Percentiles rank a stretch among this genome's conserved stretches.
Evolutionary conservation across 30 jellyfish, hydroid and myxozoan genomes (phyloP).

Genomic region (Aurelia aurita): DNA sequence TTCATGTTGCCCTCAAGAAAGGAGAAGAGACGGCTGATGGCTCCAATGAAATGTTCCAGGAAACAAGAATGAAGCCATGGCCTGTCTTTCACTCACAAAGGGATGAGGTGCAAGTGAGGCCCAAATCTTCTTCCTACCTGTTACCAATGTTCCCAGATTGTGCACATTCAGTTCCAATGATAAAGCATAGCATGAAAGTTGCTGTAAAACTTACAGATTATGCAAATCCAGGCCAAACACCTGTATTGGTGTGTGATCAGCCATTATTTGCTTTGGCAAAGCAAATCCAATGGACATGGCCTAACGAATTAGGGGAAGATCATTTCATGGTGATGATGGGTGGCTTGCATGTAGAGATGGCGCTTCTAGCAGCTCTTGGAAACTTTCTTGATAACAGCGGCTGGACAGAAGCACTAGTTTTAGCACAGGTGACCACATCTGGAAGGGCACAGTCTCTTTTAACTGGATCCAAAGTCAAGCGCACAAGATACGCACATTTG

Average conservation of each 20-base stretch:
- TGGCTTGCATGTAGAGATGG: constrained; percentile 36
- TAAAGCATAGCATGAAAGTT: constrained; percentile 10
- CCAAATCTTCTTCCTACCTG: constrained; percentile 14
- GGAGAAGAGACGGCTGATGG: constrained; percentile 3
- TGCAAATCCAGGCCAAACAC: constrained; percentile 49
- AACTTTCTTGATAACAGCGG: constrained; percentile 12
- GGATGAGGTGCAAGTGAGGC: constrained; percentile 15
- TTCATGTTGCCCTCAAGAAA: constrained; percentile 23
- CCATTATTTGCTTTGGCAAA: constrained; percentile 49
- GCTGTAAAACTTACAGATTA: constrained; percentile 11
- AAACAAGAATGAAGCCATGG: constrained; percentile 30
- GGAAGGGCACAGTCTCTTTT: constrained; percentile 64
- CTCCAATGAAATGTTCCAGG: constrained; percentile 11
- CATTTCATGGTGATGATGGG: constrained; percentile 25
- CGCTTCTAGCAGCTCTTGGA: constrained; percentile 5
- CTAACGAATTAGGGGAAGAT: constrained; percentile 3
- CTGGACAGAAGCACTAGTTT: constrained; percentile 9
- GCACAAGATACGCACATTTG: constrained; percentile 35
- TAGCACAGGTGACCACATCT: constrained; percentile 41
- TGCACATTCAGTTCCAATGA: constrained; percentile 49
- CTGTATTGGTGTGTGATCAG: constrained; percentile 48
- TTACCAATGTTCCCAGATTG: constrained; percentile 49
- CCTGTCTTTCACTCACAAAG: constrained; percentile 31
- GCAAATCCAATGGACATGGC: constrained; percentile 47
- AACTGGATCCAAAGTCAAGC: constrained; percentile 33